Evolutionary conservation across 2,797 vertebrate species (phyloP), one percentile per base, ranked within the genome.

Genomic region (Cichlasoma orientale): DNA sequence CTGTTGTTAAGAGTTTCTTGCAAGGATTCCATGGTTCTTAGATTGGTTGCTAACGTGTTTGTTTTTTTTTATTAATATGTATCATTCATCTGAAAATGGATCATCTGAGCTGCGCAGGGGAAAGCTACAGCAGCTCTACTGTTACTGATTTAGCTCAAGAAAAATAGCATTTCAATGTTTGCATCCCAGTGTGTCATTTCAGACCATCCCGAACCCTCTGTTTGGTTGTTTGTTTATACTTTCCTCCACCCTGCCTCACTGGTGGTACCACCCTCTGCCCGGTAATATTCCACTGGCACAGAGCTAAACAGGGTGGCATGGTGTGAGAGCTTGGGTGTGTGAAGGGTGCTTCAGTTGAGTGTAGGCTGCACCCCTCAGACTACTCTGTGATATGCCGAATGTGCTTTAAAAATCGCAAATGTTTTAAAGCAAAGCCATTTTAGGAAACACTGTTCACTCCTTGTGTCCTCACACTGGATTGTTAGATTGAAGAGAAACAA

Each of bases 261-360:
- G 7, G 55, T 66, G 74, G 63, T 76, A 41, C 82, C 82, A 84
- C 81, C 80, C 80, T 89, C 75, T 75, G 75, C 82, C 84, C 63
- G 77, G 92, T 93, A 95, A 93, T 93, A 91, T 94, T 94, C 92
- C 92, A 93, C 90, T 91, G 85, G 76, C 79, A 50, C 73, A 83
- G 88, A 90, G 90, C 84, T 88, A 90, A 85, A 91, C 85, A 84
- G 86, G 89, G 89, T 87, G 84, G 86, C 81, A 86, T 86, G 84
- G 82, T 75, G 82, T 82, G 85, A 89, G 84, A 72, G 63, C 75
- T 16, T 80, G 82, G 80, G 83, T 77, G 84, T 86, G 84, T 82
- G 80, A 85, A 86, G 84, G 86, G 79, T 82, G 84, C 80, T 82
- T 82, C 76, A 85, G 52, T 78, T 75, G 68, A 56, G 77, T 53